These are phyloP conservation scores for Geotrupes spiniger DNA, from an alignment of 2,888 invertebrate genomes.

Conservation along the genomic window DNA sequence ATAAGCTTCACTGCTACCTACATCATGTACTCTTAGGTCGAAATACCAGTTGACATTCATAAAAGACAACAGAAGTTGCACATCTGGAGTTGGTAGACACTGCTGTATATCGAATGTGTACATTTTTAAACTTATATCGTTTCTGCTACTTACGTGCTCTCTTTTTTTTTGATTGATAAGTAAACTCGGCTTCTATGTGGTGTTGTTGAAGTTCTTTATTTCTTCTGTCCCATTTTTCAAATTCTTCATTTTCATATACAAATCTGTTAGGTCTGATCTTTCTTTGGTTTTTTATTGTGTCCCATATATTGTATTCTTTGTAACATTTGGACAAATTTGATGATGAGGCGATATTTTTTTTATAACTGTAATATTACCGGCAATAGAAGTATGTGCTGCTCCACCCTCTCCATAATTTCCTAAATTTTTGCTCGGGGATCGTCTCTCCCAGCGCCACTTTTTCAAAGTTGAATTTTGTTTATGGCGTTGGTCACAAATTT, in stretches of 20 bases:
- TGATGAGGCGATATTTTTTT: too few species aligned
- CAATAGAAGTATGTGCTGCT: slow-evolving; percentile 1
- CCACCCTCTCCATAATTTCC: not conserved
- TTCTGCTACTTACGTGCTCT: not conserved
- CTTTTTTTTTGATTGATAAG: not conserved
- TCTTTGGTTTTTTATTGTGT: not conserved
- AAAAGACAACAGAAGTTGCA: not conserved
- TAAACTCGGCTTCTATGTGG: not conserved
- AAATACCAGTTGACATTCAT: not conserved
- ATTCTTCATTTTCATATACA: not conserved
- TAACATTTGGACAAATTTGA: too few species aligned
- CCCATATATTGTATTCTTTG: not conserved
- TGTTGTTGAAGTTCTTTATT: not conserved
- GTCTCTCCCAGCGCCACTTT: not conserved
- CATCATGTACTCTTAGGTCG: not conserved
- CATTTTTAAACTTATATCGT: not conserved
- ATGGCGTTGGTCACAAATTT: too few species aligned
- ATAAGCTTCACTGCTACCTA: not conserved
- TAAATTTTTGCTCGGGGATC: not conserved
- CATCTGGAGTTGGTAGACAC: not conserved
- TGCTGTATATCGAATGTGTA: not conserved
- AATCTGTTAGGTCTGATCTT: not conserved
- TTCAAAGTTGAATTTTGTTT: not conserved
- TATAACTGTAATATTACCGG: not conserved
- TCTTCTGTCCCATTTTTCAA: not conserved